Percentiles rank a stretch among this genome's conserved stretches.
Conservation (phyloP, 2,113 vertebrate genomes). For the Ursus arctos region DNA sequence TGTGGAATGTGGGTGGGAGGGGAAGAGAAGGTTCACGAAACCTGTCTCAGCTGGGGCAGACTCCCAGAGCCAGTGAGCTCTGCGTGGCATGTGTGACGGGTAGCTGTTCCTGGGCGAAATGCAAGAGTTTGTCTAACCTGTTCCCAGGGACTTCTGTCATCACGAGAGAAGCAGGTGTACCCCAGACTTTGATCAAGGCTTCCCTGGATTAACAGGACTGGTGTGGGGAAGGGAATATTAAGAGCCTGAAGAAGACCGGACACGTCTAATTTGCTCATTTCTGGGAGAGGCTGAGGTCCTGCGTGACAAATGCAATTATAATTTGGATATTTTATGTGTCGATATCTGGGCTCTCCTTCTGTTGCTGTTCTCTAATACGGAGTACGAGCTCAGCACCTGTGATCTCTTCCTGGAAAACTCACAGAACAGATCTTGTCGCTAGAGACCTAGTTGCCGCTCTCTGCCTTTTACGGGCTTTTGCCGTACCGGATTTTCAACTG, state of each 20-base stretch:
- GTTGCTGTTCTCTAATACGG: neutral
- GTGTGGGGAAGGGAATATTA: neutral
- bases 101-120: conserved; percentile 60
- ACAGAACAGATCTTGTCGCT: neutral
- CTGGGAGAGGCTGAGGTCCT: neutral
- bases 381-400: neutral
- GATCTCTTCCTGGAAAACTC: neutral
- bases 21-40: neutral
- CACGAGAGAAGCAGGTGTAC: conserved; percentile 39
- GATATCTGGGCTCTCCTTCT: conserved; percentile 18
- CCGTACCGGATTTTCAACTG: neutral
- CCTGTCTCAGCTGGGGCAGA: neutral
- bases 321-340: conserved; percentile 64
- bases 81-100: neutral
- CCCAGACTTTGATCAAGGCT: conserved; percentile 63
- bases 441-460: neutral
- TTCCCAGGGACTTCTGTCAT: conserved; percentile 60
- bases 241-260: neutral
- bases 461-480: conserved; percentile 10
- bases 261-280: neutral
- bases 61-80: neutral
- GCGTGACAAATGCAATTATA: conserved; percentile 43
- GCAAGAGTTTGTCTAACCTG: conserved; percentile 54
- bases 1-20: neutral
- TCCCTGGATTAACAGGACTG: conserved; percentile 64